Evolutionary conservation across 2,797 vertebrate genomes (phyloP).

Genomic region (Hypotaenidia philippensis): DNA sequence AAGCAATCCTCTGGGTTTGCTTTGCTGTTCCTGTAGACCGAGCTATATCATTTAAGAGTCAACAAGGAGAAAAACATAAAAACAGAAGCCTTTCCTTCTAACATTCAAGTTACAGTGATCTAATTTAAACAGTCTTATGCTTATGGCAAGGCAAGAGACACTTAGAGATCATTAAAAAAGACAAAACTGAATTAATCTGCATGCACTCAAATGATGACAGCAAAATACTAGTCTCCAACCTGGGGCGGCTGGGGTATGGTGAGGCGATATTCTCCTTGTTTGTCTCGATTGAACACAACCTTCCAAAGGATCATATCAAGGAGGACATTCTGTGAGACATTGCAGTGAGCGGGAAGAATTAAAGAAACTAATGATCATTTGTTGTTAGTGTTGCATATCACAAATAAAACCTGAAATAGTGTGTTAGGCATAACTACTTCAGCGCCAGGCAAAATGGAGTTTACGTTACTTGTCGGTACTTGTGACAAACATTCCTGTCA

Average conservation of each 20-base stretch:
- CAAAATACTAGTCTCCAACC: conserved; percentile 91
- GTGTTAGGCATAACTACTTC: neutral
- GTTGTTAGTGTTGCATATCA: conserved; percentile 72
- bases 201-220: conserved; percentile 71
- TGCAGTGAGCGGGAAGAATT: conserved; percentile 89
- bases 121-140: neutral
- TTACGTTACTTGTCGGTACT: neutral
- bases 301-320: conserved; percentile 99
- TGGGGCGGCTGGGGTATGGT: conserved; percentile 90
- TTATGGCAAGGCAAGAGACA: conserved; percentile 35
- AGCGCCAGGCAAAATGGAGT: neutral
- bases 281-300: conserved; percentile 98
- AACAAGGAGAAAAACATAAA: neutral
- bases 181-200: conserved; percentile 29
- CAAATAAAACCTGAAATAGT: conserved; percentile 61
- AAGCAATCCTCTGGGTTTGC: neutral
- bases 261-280: conserved; percentile 91
- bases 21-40: neutral
- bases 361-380: conserved; percentile 84
- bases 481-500: neutral
- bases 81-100: neutral
- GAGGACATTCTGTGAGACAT: conserved; percentile 95
- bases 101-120: neutral
- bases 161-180: neutral
- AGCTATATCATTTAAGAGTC: neutral